Evolutionary conservation across 2,797 vertebrate genomes (phyloP).

Genomic region (Sitta carolinensis): DNA sequence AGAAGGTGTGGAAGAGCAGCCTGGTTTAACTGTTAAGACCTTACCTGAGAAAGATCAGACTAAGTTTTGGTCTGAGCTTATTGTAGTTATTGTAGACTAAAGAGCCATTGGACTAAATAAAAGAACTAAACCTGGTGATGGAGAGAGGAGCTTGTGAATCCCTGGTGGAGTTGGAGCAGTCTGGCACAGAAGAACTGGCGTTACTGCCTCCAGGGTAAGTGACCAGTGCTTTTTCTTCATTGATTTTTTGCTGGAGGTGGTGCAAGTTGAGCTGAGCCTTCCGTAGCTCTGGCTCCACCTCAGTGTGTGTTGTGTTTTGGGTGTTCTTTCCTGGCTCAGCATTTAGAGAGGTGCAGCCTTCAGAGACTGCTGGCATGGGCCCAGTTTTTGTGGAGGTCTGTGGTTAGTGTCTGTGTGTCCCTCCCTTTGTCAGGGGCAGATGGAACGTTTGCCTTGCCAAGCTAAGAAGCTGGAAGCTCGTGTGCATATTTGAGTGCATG

Average conservation of each 20-base stretch:
- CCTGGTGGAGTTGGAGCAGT: not conserved
- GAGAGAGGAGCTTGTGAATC: fast-evolving
- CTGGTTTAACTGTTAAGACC: not conserved
- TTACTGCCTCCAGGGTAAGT: not conserved
- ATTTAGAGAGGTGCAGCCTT: not conserved
- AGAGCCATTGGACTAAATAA: not conserved
- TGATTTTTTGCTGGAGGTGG: not conserved
- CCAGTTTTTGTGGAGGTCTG: not conserved
- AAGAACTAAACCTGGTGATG: no score
- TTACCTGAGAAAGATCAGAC: not conserved
- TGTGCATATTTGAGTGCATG: fast-evolving
- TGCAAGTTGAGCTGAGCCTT: not conserved
- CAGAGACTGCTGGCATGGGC: fast-evolving
- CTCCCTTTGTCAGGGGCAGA: not conserved
- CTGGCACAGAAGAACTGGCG: not conserved
- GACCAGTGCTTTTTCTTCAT: fast-evolving
- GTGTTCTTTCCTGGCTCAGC: not conserved
- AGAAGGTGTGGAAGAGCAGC: not conserved
- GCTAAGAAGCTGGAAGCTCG: not conserved
- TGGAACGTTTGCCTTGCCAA: not conserved
- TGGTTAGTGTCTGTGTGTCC: not conserved
- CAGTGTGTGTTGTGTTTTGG: no score
- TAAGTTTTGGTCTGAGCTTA: not conserved
- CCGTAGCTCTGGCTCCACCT: not conserved
- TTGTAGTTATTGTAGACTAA: not conserved